Conservation (phyloP, 2,113 vertebrate genomes). For the Eubucco bourcierii region DNA sequence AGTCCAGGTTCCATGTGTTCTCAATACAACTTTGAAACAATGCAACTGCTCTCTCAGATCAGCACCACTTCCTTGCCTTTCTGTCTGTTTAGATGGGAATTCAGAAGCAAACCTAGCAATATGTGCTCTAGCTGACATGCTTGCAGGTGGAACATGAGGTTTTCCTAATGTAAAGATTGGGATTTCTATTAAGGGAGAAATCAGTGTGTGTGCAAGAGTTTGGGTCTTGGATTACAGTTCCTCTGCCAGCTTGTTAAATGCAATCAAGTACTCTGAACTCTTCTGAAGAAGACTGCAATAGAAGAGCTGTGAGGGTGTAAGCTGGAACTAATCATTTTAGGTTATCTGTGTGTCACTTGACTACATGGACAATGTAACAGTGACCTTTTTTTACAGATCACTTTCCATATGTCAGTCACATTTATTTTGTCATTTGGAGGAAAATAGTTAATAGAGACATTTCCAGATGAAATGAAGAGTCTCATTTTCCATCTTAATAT, state of each 20-base stretch:
- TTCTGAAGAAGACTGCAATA: background rate
- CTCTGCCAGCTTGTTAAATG: background rate
- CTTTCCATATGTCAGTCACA: background rate
- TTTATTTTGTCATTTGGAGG: background rate
- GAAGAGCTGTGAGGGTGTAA: background rate
- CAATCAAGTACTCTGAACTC: background rate
- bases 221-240: background rate
- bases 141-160: background rate
- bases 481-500: constrained; percentile 13
- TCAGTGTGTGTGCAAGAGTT: background rate
- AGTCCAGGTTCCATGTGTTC: background rate
- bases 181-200: background rate
- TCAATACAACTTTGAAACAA: background rate
- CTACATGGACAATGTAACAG: background rate
- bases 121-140: background rate
- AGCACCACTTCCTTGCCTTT: background rate
- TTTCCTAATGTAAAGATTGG: background rate
- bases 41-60: constrained; percentile 1
- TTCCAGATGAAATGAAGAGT: constrained; percentile 15
- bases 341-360: background rate
- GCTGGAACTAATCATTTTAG: background rate
- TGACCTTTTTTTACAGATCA: background rate
- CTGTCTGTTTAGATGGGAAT: background rate
- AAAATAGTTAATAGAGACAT: background rate
- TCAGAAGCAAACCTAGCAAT: constrained; percentile 29